Conservation (phyloP, 2,888 invertebrate genomes). For the Machimus rusticus region DNA sequence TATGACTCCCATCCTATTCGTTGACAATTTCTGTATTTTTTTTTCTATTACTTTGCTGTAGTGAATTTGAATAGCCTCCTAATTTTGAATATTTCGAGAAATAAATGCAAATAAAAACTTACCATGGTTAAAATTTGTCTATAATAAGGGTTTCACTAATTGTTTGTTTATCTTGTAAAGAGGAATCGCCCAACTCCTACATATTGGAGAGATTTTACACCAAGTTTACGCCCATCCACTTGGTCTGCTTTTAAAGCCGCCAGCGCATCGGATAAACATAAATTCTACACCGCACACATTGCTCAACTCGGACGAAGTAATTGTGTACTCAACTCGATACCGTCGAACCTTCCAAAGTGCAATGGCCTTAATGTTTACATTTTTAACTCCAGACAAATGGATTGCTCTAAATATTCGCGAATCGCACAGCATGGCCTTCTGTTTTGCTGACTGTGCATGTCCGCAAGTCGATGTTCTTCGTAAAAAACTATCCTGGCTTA, state of each 20-base stretch:
- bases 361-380: constrained; percentile 77
- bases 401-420: constrained; percentile 74
- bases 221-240: constrained; percentile 66
- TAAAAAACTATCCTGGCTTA: constrained; percentile 63
- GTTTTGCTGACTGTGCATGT: constrained; percentile 86
- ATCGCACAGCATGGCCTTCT: constrained; percentile 83
- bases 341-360: constrained; percentile 91
- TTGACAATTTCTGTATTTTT: too few relatives aligned
- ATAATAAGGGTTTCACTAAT: not conserved
- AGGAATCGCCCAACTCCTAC: constrained; percentile 83
- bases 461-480: constrained; percentile 66
- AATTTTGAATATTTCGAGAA: too few relatives aligned
- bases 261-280: constrained; percentile 50
- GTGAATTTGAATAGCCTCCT: too few relatives aligned
- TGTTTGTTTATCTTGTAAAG: constrained; percentile 53
- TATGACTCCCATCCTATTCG: too few relatives aligned
- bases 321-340: constrained; percentile 83
- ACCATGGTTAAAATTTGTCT: not conserved
- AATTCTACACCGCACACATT: constrained; percentile 58
- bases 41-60: too few relatives aligned
- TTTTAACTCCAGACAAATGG: constrained; percentile 73
- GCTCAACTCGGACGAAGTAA: constrained; percentile 67
- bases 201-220: constrained; percentile 75
- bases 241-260: constrained; percentile 56
- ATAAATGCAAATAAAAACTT: too few relatives aligned